A percentile compares a stretch with the other conserved stretches of the same genome.
Evolutionary conservation across 2,888 invertebrate genomes (phyloP).

Genomic region (Caenorhabditis imperialis): DNA sequence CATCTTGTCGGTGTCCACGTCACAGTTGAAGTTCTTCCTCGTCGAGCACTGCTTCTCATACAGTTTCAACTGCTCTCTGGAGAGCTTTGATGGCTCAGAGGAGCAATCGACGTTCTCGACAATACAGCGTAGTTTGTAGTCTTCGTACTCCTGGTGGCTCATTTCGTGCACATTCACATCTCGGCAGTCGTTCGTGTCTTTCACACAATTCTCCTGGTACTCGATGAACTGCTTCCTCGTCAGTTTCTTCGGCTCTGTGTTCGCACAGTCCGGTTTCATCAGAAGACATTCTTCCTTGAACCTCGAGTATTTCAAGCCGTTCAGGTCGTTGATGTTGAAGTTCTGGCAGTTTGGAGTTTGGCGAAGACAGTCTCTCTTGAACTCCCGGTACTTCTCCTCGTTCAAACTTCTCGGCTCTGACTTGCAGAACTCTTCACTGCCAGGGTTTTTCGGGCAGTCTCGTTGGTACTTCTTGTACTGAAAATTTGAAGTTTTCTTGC

Average conservation of each 20-base stretch:
- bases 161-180: background rate
- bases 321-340: conserved; percentile 6
- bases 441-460: conserved; percentile 3
- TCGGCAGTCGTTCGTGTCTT: conserved; percentile 2
- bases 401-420: conserved; percentile 14
- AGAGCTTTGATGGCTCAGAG: background rate
- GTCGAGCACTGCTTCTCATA: conserved; percentile 3
- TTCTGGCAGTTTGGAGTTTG: conserved; percentile 3
- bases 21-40: background rate
- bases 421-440: conserved; percentile 1
- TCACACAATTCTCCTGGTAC: conserved; percentile 17
- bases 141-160: too few species aligned
- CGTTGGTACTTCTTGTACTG: conserved; percentile 10
- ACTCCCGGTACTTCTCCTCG: conserved; percentile 4
- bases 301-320: conserved; percentile 5
- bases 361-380: conserved; percentile 17
- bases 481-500: too few species aligned
- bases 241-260: background rate
- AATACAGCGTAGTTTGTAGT: too few species aligned
- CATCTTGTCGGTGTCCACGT: background rate
- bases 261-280: conserved; percentile 4
- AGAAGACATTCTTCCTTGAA: conserved; percentile 5
- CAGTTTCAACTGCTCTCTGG: background rate
- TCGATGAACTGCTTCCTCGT: conserved; percentile 1
- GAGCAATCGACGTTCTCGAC: background rate